Base-by-base conservation (phyloP, 2,113 vertebrate species). In the Sturnira hondurensis region DNA sequence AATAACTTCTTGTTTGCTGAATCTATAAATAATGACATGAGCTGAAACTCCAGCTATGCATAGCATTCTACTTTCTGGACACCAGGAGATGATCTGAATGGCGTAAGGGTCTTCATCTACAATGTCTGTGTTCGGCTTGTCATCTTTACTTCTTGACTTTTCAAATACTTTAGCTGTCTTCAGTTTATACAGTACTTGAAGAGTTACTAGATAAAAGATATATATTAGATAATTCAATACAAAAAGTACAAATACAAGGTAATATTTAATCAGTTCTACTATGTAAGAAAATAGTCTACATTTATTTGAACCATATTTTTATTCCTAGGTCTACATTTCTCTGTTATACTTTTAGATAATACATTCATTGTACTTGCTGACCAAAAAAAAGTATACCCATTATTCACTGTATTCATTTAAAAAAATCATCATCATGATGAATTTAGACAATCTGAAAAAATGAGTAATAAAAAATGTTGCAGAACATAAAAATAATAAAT, bases 141-240 rank as follows among this genome's bases (percentile, higher is more conserved):
- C 99, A 80, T 99, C 99, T 98, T 99, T 99, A 96, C 98, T 99
- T 97, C 99, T 98, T 88, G 99, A 99, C 95, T 99, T 99, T 98
- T 99, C 99, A 98, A 99, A 99, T 91, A 99, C 99, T 99, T 99
- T 99, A 95, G 99, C 99, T 91, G 99, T 99, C 98, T 99, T 99
- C 96, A 99, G 98, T 96, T 99, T 99, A 98, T 99, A 99, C 97
- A 99, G 98, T 96, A 99, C 99, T 99, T 99, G 99, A 97, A 99
- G 98, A 47, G 99, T 99, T 99, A 99, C 99, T 99, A 97, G 45
- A 88, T 97, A 97, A 98, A 96, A 81, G 20, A 97, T 76, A 93
- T 4, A 90, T 9, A 61, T 94, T 78, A 96, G 76, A 96, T 80
- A 98, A 84, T 92, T 97, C 91, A 33, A 87, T 81, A 36, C 4